Conservation (phyloP, 2,797 vertebrate genomes). For the Botia almorhae region DNA sequence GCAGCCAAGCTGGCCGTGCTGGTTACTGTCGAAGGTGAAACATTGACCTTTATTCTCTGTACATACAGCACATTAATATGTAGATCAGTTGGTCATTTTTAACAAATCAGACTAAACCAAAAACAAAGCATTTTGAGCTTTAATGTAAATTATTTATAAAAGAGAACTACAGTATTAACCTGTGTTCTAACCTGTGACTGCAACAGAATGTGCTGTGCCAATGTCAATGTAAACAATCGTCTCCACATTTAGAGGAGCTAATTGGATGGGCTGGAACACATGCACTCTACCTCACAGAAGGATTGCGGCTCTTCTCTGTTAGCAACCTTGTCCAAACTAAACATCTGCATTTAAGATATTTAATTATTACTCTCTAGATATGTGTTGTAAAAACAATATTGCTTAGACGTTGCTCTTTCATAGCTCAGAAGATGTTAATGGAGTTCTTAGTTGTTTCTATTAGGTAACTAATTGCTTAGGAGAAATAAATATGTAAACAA, state of each 20-base stretch:
- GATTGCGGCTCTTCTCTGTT: constrained; percentile 77
- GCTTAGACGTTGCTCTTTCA: too few species aligned
- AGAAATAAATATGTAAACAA: too few species aligned
- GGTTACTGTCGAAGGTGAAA: constrained; percentile 96
- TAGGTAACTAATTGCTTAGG: too few species aligned
- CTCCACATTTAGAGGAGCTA: constrained; percentile 84
- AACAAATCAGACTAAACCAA: background rate
- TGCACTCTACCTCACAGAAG: constrained; percentile 84
- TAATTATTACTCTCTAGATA: background rate
- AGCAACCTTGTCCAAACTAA: constrained; percentile 86
- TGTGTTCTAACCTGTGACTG: constrained; percentile 85
- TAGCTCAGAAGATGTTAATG: too few species aligned
- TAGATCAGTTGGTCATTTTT: background rate
- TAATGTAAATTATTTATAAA: background rate
- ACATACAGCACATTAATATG: background rate
- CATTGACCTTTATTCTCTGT: constrained; percentile 89
- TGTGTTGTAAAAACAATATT: too few species aligned
- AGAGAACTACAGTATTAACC: background rate
- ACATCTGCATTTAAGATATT: constrained; percentile 73
- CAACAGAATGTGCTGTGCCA: constrained; percentile 92
- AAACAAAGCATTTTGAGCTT: background rate
- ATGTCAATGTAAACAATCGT: constrained; percentile 87
- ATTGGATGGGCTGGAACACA: constrained; percentile 79
- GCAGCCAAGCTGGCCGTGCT: constrained; percentile 93
- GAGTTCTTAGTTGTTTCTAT: too few species aligned